Evolutionary conservation across 2,888 invertebrate genomes (phyloP).

Genomic region (Pterostichus madidus): DNA sequence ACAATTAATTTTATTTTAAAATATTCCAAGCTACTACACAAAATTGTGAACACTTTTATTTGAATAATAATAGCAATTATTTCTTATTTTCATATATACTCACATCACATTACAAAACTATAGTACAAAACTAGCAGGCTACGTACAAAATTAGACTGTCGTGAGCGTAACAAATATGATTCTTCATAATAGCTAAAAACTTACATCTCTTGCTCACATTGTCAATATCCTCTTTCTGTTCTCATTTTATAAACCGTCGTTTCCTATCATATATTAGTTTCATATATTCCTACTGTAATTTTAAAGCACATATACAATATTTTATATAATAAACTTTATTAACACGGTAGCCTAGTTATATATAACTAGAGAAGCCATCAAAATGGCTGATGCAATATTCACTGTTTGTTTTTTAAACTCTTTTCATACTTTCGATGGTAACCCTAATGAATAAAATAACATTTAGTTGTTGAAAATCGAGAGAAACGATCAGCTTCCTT

Average conservation of each 20-base stretch:
- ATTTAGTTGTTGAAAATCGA: slow-evolving; percentile 51
- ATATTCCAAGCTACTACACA: slow-evolving; percentile 75
- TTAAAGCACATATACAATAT: slow-evolving; percentile 66
- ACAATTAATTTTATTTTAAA: slow-evolving; percentile 74
- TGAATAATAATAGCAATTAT: slow-evolving; percentile 70
- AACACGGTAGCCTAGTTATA: slow-evolving; percentile 64
- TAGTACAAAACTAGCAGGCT: slow-evolving; percentile 81
- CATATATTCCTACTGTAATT: slow-evolving; percentile 56
- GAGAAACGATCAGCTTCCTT: slow-evolving; percentile 54
- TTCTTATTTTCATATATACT: slow-evolving; percentile 60
- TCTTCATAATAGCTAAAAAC: slow-evolving; percentile 65
- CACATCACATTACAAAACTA: slow-evolving; percentile 79
- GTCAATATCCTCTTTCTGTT: slow-evolving; percentile 51
- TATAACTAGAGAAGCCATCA: slow-evolving; percentile 63
- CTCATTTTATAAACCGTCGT: slow-evolving; percentile 51
- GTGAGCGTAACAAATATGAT: slow-evolving; percentile 75
- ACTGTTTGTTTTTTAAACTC: slow-evolving; percentile 54
- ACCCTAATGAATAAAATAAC: slow-evolving; percentile 39
- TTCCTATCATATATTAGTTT: slow-evolving; percentile 25
- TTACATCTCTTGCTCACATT: slow-evolving; percentile 60
- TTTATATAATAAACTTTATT: slow-evolving; percentile 58
- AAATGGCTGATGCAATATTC: slow-evolving; percentile 65
- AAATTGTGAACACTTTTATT: slow-evolving; percentile 73
- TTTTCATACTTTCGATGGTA: slow-evolving; percentile 61
- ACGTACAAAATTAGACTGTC: slow-evolving; percentile 79